phyloP scores from a whole-genome alignment of 2,888 invertebrate genomes.

The Ochropacha duplaris region DNA sequence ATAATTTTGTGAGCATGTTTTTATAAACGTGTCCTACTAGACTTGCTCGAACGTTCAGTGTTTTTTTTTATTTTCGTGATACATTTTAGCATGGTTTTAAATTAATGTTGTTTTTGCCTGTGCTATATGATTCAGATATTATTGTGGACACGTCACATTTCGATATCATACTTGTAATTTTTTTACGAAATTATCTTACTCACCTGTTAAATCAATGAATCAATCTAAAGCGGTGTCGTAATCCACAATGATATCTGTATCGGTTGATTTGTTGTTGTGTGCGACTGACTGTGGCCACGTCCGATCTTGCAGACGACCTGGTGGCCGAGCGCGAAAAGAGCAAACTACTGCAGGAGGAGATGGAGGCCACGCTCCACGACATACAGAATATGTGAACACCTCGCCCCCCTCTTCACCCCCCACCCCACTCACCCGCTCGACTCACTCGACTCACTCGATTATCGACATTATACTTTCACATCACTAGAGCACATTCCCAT shows the following conservation, averaged over 20 bases:
- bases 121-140: slow-evolving; percentile 49
- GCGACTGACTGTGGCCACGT: slow-evolving; percentile 75
- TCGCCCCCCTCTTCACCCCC: slow-evolving; percentile 30
- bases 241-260: background rate
- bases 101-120: slow-evolving; percentile 68
- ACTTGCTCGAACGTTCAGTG: slow-evolving; percentile 63
- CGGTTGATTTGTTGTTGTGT: slow-evolving; percentile 50
- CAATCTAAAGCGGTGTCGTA: background rate
- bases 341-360: slow-evolving; percentile 98
- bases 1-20: slow-evolving; percentile 66
- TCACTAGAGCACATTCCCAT: slow-evolving; percentile 28
- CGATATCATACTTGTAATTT: background rate
- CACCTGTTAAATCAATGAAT: background rate
- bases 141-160: slow-evolving; percentile 8
- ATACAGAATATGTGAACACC: slow-evolving; percentile 97
- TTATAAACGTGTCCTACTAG: slow-evolving; percentile 62
- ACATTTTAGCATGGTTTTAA: slow-evolving; percentile 65
- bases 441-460: slow-evolving; percentile 35
- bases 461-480: slow-evolving; percentile 15
- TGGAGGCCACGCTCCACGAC: slow-evolving; percentile 99
- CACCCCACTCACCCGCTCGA: slow-evolving; percentile 38
- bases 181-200: background rate
- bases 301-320: slow-evolving; percentile 93
- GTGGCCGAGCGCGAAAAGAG: slow-evolving; percentile 97
- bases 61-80: slow-evolving; percentile 50